Base-by-base conservation (phyloP, 2,797 vertebrate genomes). In the Scolopax rusticola region DNA sequence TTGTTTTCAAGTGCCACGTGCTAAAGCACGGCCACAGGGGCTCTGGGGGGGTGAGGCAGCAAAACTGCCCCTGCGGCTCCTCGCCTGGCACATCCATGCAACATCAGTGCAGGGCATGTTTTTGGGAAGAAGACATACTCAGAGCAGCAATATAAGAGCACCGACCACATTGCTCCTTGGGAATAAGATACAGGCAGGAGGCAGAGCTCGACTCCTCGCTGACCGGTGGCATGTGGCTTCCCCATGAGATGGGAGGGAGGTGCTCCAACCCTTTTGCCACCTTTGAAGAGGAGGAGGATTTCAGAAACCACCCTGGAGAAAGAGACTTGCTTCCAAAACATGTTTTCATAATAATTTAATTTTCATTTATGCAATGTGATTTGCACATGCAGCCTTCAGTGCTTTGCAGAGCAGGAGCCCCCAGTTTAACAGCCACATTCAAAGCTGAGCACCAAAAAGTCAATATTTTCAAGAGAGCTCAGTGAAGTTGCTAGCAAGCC, bases 31-130 rank as follows among this genome's bases (percentile, higher is more conserved):
- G 43, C 1, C 2, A 69, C 1, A 1, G 18, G 57, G 45, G 25
- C 38, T 43, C 53, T 56, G 76, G 15, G 0, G 38, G 68, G 75
- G 32, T 63, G 43, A 70, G 83, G 53, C 48, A 53, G 84, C 84
- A 87, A 48, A 83, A 6, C 48, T 3, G 10, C 20, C 57, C 51
- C 87, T 16, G 28, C 0, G 0, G 78, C 0, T 0, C 1, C 19
- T 53, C 3, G 0, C 61, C 45, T 30, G 16, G 45, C 70, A 19
- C 14, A 0, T 17, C 79, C n/a, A 3, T 2, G 33, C 28, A 13
- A 7, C 15, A 8, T 10, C 3, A 0, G 5, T 1, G 20, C 0
- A 0, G 4, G 60, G 38, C 12, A 8, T 2, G 3, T 28, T 47
- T 75, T 15, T 0, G 6, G 38, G 59, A 68, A 78, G n/a, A 43